Base-by-base conservation (phyloP, 1,140 invertebrate genomes). In the Ladona fulva region DNA sequence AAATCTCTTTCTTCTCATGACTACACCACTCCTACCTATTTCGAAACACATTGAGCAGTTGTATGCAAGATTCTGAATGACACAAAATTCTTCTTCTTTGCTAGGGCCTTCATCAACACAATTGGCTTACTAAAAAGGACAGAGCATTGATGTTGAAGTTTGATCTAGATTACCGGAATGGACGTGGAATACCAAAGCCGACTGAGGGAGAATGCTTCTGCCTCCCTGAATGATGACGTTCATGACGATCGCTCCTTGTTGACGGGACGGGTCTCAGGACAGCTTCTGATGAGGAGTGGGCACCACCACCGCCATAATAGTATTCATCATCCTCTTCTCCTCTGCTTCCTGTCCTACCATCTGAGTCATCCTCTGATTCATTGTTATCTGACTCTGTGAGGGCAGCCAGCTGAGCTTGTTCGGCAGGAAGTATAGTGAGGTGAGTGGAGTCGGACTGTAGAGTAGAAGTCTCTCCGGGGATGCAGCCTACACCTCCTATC, bases 371-470 rank as follows among this genome's bases (percentile, higher is more conserved):
- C 5, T 66, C 52, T 22, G 52, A 66, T 16, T 66, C 52, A 78
- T 87, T 86, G 76, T 87, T 85, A 78, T 87, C 86, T 76, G 84
- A 85, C 80, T 87, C 86, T 0, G 86, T 85, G 25, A 86, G 81
- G 7, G 83, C 84, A 16, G 85, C 84, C 76, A 87, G 79, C 78
- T 86, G 85, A 42, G 85, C 83, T 74, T 83, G 83, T 52, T 86
- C 88, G 77, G 87, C 87, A 8, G 87, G 87, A 79, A 90, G 85
- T 80, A 89, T 91, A 25, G 91, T 92, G 12, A 92, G 87, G 82
- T 91, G 90, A 1, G 90, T 91, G 0, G 89, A 89, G 84, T 94
- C 92, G 66, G 91, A 92, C 82, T 92, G 91, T 76, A 93, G 86
- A 0, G 92, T 93, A 80, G 90, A 92, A 80, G 90, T 92, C 85